phyloP scores from a whole-genome alignment of 1,140 invertebrate species.

The Aphaenogaster rudis region DNA sequence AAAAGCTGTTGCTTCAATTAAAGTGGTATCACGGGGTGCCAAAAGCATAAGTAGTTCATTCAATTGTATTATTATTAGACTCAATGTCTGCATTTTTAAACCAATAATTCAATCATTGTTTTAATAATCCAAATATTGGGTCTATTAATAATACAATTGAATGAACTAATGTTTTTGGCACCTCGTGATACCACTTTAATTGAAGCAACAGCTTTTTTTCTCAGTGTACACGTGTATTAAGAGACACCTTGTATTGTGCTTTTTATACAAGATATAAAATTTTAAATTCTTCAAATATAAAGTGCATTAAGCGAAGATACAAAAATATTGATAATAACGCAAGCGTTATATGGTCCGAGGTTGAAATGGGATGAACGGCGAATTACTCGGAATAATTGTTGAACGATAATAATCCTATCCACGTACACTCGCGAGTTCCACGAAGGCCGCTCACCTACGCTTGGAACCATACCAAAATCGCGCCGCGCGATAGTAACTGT shows the following conservation, averaged over 20 bases:
- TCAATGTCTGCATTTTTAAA: no score
- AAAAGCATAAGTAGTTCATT: no score
- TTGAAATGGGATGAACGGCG: background rate
- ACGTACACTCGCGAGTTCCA: conserved; percentile 41
- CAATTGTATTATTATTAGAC: no score
- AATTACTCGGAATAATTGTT: conserved; percentile 65
- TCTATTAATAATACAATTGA: no score
- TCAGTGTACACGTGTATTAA: background rate
- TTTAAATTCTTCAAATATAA: background rate
- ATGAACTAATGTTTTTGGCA: no score
- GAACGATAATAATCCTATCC: conserved; percentile 50
- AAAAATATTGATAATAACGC: background rate
- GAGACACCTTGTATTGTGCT: background rate
- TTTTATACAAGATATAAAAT: background rate
- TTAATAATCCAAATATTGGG: no score
- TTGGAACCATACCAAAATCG: conserved; percentile 64
- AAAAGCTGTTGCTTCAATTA: no score
- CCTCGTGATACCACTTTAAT: no score
- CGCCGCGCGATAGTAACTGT: conserved; percentile 21
- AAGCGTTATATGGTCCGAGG: background rate
- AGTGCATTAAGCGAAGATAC: background rate
- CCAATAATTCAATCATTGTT: no score
- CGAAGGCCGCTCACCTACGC: conserved; percentile 68
- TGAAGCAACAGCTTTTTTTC: no score
- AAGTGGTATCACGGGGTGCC: no score